Evolutionary conservation across 2,797 vertebrate species (phyloP), one percentile per base, ranked within the genome.

Genomic region (Parambassis ranga): DNA sequence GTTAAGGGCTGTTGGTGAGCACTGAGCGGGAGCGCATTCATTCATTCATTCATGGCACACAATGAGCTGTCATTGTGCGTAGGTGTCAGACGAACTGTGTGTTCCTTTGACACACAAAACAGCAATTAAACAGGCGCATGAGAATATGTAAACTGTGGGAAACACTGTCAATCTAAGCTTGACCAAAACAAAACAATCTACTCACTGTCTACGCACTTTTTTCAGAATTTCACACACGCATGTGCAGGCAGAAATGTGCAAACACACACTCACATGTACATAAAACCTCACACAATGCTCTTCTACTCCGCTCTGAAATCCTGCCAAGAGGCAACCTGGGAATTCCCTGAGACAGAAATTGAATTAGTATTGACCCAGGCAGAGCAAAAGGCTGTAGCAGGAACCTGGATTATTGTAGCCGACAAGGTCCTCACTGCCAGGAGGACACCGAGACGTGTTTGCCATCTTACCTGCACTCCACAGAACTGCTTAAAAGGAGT

Each of bases 281-380:
- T 71, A 49, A 60, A 81, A 62, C 71, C 53, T 61, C 37, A 33
- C 63, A 69, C 77, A 74, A 67, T 63, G 62, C 63, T 65, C 68
- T 48, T 79, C 57, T 70, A 58, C 77, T 75, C 75, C 15, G 75
- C 75, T 85, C 75, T 78, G 76, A 88, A 86, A 87, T 77, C 79
- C 71, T 82, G 83, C 84, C 85, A 85, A 84, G 73, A 84, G 71
- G 82, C 81, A 77, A 77, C 83, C 77, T 76, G 87, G 87, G 90
- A 89, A 86, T 89, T 87, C 83, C 77, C 71, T 47, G 73, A 67
- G 79, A 86, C 65, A 79, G 84, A 90, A 90, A 89, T 85, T 88
- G 83, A 89, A 90, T 90, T 87, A 81, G 86, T 89, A 90, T 89
- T 89, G 87, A 89, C 84, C 78, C 76, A 67, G 62, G 74, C 72